phyloP scores from a whole-genome alignment of 2,113 vertebrate genomes.

The Vulpes ferrilata region DNA sequence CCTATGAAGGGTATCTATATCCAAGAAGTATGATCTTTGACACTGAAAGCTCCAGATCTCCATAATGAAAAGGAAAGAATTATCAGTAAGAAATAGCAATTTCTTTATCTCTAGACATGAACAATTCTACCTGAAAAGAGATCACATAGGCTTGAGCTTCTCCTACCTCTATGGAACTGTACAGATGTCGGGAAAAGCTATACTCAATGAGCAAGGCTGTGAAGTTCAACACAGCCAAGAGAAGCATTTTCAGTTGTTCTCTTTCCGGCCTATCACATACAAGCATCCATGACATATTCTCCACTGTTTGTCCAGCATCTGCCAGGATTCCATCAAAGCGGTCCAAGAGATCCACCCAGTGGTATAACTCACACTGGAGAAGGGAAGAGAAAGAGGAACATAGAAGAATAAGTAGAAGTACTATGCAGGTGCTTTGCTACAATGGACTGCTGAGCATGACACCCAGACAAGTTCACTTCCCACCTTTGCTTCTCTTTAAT shows the following conservation, averaged over 20 bases:
- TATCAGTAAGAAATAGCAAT: slow-evolving; percentile 29
- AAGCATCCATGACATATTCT: slow-evolving; percentile 97
- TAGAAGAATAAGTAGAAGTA: not conserved
- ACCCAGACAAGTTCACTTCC: not conserved
- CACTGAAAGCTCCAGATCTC: not conserved
- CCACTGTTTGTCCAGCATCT: slow-evolving; percentile 96
- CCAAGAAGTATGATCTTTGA: slow-evolving; percentile 40
- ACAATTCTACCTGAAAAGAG: slow-evolving; percentile 53
- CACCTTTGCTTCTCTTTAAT: slow-evolving; percentile 7
- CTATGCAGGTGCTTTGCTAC: not conserved
- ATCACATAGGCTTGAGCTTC: not conserved
- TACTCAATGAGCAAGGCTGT: slow-evolving; percentile 98
- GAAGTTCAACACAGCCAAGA: slow-evolving; percentile 97
- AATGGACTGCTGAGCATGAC: not conserved
- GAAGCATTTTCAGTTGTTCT: slow-evolving; percentile 94
- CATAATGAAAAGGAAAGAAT: slow-evolving; percentile 54
- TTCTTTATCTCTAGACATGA: not conserved
- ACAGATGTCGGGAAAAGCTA: slow-evolving; percentile 97
- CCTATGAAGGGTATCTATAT: slow-evolving; percentile 18
- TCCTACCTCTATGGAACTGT: slow-evolving; percentile 98
- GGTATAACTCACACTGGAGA: slow-evolving; percentile 96
- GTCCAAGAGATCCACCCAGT: slow-evolving; percentile 98
- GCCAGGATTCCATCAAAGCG: slow-evolving; percentile 97
- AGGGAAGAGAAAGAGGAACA: not conserved
- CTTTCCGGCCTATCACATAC: slow-evolving; percentile 96